Conservation (phyloP, 2,797 vertebrate genomes). For the Spinus olivaceus region DNA sequence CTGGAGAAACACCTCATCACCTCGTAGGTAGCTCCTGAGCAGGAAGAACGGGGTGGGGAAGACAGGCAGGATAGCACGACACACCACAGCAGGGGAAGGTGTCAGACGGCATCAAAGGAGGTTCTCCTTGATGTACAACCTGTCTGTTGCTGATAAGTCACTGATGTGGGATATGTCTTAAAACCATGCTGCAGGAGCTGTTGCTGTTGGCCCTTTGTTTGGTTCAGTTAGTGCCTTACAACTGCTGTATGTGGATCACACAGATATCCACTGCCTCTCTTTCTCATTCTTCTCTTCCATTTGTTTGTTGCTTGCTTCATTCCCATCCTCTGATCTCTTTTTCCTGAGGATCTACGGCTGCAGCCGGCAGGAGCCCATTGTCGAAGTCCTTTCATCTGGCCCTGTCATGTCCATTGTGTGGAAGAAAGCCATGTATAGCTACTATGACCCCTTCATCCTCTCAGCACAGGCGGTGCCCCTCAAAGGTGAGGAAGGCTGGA, state of each 20-base stretch:
- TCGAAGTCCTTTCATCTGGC: constrained; percentile 86
- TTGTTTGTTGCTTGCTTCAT: background rate
- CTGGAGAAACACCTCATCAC: constrained; percentile 84
- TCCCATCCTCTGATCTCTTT: background rate
- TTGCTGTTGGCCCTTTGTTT: background rate
- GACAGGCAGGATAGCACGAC: background rate
- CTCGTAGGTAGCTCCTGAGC: constrained; percentile 80
- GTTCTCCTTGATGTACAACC: constrained; percentile 19
- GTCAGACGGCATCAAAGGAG: constrained; percentile 4
- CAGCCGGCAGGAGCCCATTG: constrained; percentile 83
- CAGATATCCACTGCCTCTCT: background rate
- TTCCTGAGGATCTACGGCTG: constrained; percentile 84
- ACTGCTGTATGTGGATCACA: background rate
- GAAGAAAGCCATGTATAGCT: constrained; percentile 89
- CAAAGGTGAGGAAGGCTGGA: constrained; percentile 74
- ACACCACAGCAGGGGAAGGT: constrained; percentile 19
- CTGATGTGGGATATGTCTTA: background rate
- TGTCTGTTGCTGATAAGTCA: background rate
- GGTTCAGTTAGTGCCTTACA: background rate
- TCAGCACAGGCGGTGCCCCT: constrained; percentile 78
- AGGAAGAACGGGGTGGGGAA: rapidly evolving
- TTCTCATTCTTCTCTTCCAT: background rate
- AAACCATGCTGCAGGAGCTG: background rate
- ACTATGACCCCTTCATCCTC: constrained; percentile 86
- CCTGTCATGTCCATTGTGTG: constrained; percentile 89